Evolutionary conservation across 2,797 vertebrate species (phyloP).

Genomic region (Paramormyrops hopkinsi): DNA sequence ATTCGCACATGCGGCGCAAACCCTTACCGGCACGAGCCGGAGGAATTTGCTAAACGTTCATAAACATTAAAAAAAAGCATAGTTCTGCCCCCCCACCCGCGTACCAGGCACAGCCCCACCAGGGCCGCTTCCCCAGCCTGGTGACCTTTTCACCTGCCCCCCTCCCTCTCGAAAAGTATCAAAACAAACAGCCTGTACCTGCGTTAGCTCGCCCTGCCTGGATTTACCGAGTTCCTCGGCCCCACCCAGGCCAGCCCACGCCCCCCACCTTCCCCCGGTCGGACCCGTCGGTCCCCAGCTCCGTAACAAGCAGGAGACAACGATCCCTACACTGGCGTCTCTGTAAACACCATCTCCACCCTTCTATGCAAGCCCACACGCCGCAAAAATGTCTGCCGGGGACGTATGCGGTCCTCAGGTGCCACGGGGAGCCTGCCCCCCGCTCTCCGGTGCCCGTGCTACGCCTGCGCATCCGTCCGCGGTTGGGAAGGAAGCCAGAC

Average conservation of each 20-base stretch:
- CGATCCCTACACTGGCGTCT: background rate
- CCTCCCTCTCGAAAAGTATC: conserved; percentile 11
- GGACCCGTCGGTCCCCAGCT: background rate
- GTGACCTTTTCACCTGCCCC: background rate
- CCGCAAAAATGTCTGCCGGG: conserved; percentile 6
- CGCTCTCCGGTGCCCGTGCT: conserved; percentile 43
- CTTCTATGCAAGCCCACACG: background rate
- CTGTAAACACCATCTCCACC: background rate
- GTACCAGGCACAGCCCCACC: background rate
- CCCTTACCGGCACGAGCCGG: background rate
- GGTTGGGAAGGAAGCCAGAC: conserved; percentile 40
- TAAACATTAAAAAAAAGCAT: background rate
- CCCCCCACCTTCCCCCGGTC: background rate
- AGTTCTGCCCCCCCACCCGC: background rate
- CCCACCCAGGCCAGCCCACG: background rate
- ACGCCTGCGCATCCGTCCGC: conserved; percentile 48
- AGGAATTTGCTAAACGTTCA: background rate
- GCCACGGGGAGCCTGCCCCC: background rate
- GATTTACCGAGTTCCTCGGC: background rate
- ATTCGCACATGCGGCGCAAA: background rate
- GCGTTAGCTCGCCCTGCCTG: background rate
- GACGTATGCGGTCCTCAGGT: conserved; percentile 40
- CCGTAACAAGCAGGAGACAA: too few relatives aligned
- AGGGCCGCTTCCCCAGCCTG: background rate
- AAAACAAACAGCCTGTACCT: background rate